Evolutionary conservation across 1,140 invertebrate genomes (phyloP), one percentile per base, ranked within the genome.

Genomic region (Mizuhopecten yessoensis): DNA sequence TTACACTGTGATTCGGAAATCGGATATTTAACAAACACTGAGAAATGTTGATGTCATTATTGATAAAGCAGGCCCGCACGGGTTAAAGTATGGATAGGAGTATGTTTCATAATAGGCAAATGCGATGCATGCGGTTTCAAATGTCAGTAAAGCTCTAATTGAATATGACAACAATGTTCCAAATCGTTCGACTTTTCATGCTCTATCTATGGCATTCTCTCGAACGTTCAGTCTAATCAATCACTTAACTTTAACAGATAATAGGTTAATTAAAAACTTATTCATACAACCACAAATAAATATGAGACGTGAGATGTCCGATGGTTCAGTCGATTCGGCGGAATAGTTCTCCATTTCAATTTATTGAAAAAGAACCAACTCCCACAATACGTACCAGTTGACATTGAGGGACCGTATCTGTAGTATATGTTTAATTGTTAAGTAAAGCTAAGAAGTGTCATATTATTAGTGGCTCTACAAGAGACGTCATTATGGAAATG

Each of bases 211-310:
- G 57, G 5, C n/a, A 11, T 75, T 75, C 57, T 75, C 9, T 75
- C 3, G n/a, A n/a, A 75, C 57, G 57, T 75, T 75, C 57, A 75
- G 57, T 75, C n/a, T 75, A 75, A 75, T 75, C 57, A 75, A 75
- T 75, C 57, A 75, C n/a, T 75, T 75, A 75, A 75, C 57, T 75
- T 75, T 75, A 29, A 75, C n/a, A 75, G 1, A 75, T 75, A 75
- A 75, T 29, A 75, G 57, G n/a, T 75, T 75, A 75, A 75, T 75
- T 75, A 75, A 75, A 45, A 75, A 75, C n/a, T 75, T n/a, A 29
- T 75, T 75, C 29, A 75, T 75, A 29, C 57, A n/a, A n/a, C 5
- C 3, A 75, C 57, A 75, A 75, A 5, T 29, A n/a, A 29, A 29
- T 75, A 75, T 75, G 57, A 75, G 57, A 75, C 57, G 3, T 15